These are phyloP conservation scores for Hypothenemus hampei DNA, from an alignment of 1,140 invertebrate species.

Conservation along the genomic window DNA sequence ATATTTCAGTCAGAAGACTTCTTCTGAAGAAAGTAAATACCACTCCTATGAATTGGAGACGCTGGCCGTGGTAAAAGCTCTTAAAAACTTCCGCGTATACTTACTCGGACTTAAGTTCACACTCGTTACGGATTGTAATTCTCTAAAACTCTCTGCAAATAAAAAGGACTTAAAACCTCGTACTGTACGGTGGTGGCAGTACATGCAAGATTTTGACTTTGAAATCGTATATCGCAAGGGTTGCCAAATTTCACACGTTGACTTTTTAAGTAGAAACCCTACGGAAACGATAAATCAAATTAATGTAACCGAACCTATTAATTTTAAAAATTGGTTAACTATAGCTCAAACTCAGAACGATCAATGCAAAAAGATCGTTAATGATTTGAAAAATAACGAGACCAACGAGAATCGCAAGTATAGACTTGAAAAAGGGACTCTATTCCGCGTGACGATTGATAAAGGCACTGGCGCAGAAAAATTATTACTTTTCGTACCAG, in stretches of 20 bases:
- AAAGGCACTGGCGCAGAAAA: background rate
- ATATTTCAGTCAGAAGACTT: slow-evolving; percentile 41
- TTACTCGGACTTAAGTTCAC: slow-evolving; percentile 35
- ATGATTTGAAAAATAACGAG: slow-evolving; percentile 3
- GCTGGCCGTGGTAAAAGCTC: slow-evolving; percentile 37
- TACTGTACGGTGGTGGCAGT: slow-evolving; percentile 42
- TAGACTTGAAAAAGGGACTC: slow-evolving; percentile 15
- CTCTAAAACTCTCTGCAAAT: slow-evolving; percentile 34
- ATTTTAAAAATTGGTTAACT: slow-evolving; percentile 1
- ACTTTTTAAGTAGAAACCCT: slow-evolving; percentile 16
- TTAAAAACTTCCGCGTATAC: slow-evolving; percentile 34
- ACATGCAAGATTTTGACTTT: slow-evolving; percentile 43
- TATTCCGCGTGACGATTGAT: slow-evolving; percentile 3
- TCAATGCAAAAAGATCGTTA: slow-evolving; percentile 9
- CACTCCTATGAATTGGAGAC: slow-evolving; percentile 45
- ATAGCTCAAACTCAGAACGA: background rate
- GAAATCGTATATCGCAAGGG: slow-evolving; percentile 15
- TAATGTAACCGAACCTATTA: background rate
- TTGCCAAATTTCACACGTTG: slow-evolving; percentile 2
- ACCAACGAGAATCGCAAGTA: slow-evolving; percentile 4
- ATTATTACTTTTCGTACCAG: slow-evolving; percentile 13
- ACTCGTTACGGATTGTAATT: slow-evolving; percentile 39
- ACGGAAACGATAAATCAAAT: too few species aligned
- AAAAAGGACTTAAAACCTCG: slow-evolving; percentile 40
- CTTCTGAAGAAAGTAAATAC: slow-evolving; percentile 35